Base-by-base conservation (phyloP, 1,140 invertebrate genomes). In the Calephelis nemesis region DNA sequence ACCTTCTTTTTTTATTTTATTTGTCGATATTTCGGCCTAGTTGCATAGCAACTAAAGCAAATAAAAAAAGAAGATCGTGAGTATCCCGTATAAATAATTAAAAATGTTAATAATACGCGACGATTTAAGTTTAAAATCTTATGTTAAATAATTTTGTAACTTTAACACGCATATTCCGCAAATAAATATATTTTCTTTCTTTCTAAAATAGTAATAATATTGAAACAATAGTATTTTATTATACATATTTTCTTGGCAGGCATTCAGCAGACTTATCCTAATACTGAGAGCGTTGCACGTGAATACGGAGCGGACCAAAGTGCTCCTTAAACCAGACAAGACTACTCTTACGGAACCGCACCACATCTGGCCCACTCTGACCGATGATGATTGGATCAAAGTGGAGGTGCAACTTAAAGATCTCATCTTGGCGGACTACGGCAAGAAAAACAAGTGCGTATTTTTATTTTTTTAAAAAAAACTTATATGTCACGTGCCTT, bases 321-420 rank as follows among this genome's bases (percentile, higher is more conserved):
- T 99, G 8, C 96, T 99, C 15, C 92, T 99, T 19, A 99, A 99
- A 85, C 99, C 99, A 0, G 99, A 99, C 84, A 99, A 99, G 88
- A 99, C 98, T 0, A 99, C 98, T 0, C 96, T 99, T 30, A 99
- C 99, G 0, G 99, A 99, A 91, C 96, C 97, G 0, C 99, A 99
- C 94, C 99, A 99, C 88, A 99, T 99, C 88, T 99, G 99, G 99
- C 99, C 99, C 0, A 98, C 98, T 0, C 91, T 99, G 0, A 95
- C 96, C 4, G 98, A 99, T 81, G 98, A 99, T 78, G 98, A 99
- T 92, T 99, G 99, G 99, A 99, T 99, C 76, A 99, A 99, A 87
- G 98, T 99, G 13, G 99, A 99, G 93, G 97, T 99, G 12, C 97
- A 99, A 79, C 93, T 99, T 1, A 99, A 99, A 87, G 99, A 99